A percentile compares a stretch with the other conserved stretches of the same genome.
Evolutionary conservation across 2,797 vertebrate species (phyloP).

Genomic region (Eulemur mongoz): DNA sequence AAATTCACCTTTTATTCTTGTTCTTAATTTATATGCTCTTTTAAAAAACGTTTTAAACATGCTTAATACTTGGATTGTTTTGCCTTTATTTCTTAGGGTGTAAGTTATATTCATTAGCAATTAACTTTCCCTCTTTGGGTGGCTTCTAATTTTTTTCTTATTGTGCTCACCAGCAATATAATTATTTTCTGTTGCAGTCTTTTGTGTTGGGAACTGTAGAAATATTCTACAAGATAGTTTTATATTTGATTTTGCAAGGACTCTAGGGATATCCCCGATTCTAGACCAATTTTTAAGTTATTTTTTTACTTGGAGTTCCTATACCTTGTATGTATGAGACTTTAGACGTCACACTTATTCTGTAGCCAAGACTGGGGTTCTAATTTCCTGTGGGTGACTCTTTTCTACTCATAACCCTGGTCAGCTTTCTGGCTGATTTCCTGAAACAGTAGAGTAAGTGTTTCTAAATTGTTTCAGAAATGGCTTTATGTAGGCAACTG

Average conservation of each 20-base stretch:
- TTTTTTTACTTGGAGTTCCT: not conserved
- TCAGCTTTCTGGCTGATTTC: not conserved
- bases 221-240: not conserved
- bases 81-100: not conserved
- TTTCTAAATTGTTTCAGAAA: not conserved
- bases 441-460: not conserved
- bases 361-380: not conserved
- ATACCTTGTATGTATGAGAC: not conserved
- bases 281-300: not conserved
- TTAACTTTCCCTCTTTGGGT: not conserved
- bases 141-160: not conserved
- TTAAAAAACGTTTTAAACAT: not conserved
- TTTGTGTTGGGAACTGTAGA: not conserved
- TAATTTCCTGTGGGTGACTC: not conserved
- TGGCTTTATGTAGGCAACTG: not conserved
- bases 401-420: not conserved
- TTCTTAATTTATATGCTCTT: not conserved
- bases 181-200: not conserved
- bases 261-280: not conserved
- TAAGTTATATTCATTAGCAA: not conserved
- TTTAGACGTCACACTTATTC: not conserved
- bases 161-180: not conserved
- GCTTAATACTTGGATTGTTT: slow-evolving; percentile 6
- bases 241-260: not conserved
- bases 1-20: not conserved